A percentile compares a stretch with the other conserved stretches of the same genome.
These are phyloP conservation scores for Onychostoma macrolepis DNA, from an alignment of 2,113 vertebrate species.

Conservation along the genomic window DNA sequence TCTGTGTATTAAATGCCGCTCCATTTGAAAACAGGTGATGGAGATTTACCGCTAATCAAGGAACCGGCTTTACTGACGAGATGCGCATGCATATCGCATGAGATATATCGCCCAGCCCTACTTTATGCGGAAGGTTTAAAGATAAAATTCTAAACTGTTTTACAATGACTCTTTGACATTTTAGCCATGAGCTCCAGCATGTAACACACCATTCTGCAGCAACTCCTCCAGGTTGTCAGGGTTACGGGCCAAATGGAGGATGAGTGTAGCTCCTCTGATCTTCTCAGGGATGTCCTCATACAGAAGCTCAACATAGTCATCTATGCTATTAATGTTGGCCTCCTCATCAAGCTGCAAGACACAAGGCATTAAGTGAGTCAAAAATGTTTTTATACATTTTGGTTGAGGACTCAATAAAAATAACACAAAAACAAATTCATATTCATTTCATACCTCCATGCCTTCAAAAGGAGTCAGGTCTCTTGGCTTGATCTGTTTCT, in stretches of 20 bases:
- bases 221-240: constrained; percentile 92
- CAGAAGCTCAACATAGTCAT: constrained; percentile 90
- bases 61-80: no score
- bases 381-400: background rate
- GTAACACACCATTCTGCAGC: constrained; percentile 82
- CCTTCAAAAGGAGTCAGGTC: constrained; percentile 88
- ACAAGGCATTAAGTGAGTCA: constrained; percentile 35
- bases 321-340: constrained; percentile 88
- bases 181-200: no score
- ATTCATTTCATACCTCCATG: constrained; percentile 80
- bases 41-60: no score
- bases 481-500: constrained; percentile 81
- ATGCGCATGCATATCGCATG: no score
- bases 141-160: background rate
- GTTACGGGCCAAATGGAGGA: constrained; percentile 89
- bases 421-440: background rate
- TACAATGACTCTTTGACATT: background rate
- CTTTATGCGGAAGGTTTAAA: background rate
- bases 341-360: constrained; percentile 86
- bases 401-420: no score
- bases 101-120: no score
- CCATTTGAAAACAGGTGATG: no score
- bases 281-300: constrained; percentile 94
- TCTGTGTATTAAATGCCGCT: no score
- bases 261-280: constrained; percentile 87